Evolutionary conservation across 2,797 vertebrate species (phyloP).

Genomic region (Synaphobranchus kaupii): DNA sequence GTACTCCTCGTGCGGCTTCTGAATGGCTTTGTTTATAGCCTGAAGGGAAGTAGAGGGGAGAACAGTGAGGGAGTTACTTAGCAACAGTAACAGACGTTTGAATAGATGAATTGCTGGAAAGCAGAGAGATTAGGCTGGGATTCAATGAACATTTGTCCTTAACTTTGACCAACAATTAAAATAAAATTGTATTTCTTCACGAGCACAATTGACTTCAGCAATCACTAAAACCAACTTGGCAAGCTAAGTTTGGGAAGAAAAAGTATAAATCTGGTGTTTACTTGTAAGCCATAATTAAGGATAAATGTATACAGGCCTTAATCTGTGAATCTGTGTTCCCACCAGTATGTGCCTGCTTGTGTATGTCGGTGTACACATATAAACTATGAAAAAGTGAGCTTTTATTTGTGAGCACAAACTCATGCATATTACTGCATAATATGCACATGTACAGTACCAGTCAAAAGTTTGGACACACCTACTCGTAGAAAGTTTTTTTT

Average conservation of each 20-base stretch:
- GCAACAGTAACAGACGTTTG: neutral
- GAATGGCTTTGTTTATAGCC: slow-evolving; percentile 93
- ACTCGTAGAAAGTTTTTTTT: too few relatives aligned
- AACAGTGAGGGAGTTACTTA: neutral
- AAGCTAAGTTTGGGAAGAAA: too few relatives aligned
- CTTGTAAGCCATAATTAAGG: too few relatives aligned
- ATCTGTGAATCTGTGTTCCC: too few relatives aligned
- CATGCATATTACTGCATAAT: neutral
- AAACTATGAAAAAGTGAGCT: too few relatives aligned
- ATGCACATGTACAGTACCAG: too few relatives aligned
- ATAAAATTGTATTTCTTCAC: neutral
- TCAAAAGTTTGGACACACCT: too few relatives aligned
- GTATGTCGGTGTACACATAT: neutral
- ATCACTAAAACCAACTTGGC: too few relatives aligned
- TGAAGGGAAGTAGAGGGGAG: slow-evolving; percentile 47
- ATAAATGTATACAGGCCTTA: too few relatives aligned
- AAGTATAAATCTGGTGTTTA: too few relatives aligned
- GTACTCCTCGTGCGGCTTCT: slow-evolving; percentile 88
- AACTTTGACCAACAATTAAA: neutral
- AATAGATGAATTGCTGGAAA: neutral
- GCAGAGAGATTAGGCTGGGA: neutral
- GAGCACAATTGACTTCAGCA: too few relatives aligned
- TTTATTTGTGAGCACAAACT: neutral
- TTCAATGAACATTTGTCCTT: neutral
- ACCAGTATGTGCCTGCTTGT: too few relatives aligned